Evolutionary conservation across 2,797 vertebrate genomes (phyloP).

Genomic region (Peromyscus melanophrys): DNA sequence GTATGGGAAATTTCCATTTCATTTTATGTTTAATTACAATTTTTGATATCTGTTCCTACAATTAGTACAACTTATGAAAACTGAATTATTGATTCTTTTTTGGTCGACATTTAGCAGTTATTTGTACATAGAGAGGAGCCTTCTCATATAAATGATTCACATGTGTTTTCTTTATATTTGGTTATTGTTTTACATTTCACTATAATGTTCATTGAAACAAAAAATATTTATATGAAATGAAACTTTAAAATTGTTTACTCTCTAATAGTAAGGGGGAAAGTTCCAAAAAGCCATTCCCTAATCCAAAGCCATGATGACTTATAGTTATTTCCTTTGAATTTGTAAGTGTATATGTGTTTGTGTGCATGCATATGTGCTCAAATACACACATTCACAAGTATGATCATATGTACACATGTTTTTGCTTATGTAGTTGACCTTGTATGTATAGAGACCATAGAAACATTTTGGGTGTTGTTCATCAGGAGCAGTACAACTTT

Average conservation of each 20-base stretch:
- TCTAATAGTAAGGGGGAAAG: background rate
- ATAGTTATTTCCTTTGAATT: background rate
- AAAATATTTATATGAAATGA: background rate
- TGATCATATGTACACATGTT: background rate
- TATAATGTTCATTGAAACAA: background rate
- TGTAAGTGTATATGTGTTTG: background rate
- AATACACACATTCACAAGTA: background rate
- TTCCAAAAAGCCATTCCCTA: background rate
- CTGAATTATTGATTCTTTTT: background rate
- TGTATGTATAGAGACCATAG: background rate
- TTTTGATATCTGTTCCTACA: background rate
- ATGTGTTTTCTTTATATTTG: background rate
- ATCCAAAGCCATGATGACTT: background rate
- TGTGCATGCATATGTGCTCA: background rate
- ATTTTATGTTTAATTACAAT: background rate
- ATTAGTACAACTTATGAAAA: background rate
- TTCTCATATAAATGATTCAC: background rate
- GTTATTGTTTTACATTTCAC: background rate
- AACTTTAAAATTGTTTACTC: background rate
- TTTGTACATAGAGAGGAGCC: background rate
- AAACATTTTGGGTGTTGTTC: background rate
- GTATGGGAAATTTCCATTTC: background rate
- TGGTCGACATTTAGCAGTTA: background rate
- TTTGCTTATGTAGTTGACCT: background rate
- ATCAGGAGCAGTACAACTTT: background rate